Conservation (phyloP, 1,140 invertebrate genomes). For the Microplitis demolitor region DNA sequence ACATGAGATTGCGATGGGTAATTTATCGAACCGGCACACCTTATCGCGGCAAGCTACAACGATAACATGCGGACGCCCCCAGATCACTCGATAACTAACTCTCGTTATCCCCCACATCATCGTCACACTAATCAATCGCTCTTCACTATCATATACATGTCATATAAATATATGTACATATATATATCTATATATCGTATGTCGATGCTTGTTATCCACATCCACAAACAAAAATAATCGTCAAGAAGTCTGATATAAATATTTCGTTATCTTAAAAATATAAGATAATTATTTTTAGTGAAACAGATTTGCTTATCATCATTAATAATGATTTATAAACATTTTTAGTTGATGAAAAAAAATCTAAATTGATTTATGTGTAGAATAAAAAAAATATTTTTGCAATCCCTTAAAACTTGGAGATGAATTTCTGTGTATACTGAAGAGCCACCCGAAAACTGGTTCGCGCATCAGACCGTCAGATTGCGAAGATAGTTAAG, state of each 20-base stretch:
- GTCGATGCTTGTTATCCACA: no score
- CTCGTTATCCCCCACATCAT: conserved; percentile 46
- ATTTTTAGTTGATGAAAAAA: no score
- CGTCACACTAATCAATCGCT: conserved; percentile 47
- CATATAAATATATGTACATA: neutral
- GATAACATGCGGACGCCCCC: conserved; percentile 60
- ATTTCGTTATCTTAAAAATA: no score
- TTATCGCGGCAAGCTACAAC: conserved; percentile 42
- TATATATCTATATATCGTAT: no score
- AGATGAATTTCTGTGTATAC: neutral
- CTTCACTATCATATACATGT: conserved; percentile 31
- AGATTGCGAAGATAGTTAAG: conserved; percentile 58
- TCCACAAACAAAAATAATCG: no score
- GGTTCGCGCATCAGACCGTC: conserved; percentile 53
- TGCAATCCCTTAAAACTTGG: no score
- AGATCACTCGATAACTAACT: conserved; percentile 57
- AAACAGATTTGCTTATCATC: no score
- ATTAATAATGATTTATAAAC: no score
- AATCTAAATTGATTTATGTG: no score
- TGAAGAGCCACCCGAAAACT: conserved; percentile 41
- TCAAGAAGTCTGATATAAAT: no score
- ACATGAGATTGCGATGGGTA: conserved; percentile 54
- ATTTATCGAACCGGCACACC: conserved; percentile 45
- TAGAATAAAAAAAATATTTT: no score
- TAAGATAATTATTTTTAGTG: no score